Conservation (phyloP, 2,888 invertebrate species). For the Acleris emargana region DNA sequence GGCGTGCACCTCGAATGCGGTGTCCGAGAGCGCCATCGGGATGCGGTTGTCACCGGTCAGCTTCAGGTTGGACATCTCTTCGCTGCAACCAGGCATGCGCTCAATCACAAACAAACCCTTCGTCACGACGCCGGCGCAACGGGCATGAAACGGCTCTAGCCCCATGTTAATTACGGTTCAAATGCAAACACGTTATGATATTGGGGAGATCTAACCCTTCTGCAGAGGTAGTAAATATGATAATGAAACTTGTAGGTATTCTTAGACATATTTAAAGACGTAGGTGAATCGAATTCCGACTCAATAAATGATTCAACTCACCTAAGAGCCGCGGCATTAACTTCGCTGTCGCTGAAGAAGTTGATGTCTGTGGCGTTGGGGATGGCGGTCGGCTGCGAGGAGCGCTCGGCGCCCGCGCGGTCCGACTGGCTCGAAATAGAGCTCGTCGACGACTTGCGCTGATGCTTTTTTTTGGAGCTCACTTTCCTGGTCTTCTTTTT, state of each 20-base stretch:
- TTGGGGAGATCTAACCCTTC: slow-evolving; percentile 13
- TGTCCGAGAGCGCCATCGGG: slow-evolving; percentile 80
- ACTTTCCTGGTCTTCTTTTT: slow-evolving; percentile 92
- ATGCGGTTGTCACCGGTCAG: slow-evolving; percentile 79
- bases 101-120: slow-evolving; percentile 40
- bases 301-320: slow-evolving; percentile 56
- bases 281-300: slow-evolving; percentile 12
- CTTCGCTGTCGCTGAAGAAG: slow-evolving; percentile 97
- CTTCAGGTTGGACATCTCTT: slow-evolving; percentile 81
- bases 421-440: slow-evolving; percentile 81
- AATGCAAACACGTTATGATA: background rate
- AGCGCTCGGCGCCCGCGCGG: slow-evolving; percentile 74
- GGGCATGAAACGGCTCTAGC: background rate
- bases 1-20: slow-evolving; percentile 81
- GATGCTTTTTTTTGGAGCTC: slow-evolving; percentile 91
- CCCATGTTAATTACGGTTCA: background rate
- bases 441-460: slow-evolving; percentile 87
- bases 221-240: slow-evolving; percentile 13
- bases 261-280: background rate
- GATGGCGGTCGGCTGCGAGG: slow-evolving; percentile 62
- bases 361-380: slow-evolving; percentile 76
- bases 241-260: slow-evolving; percentile 10
- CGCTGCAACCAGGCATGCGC: slow-evolving; percentile 70
- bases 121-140: slow-evolving; percentile 2
- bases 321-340: slow-evolving; percentile 86